A percentile compares a stretch with the other conserved stretches of the same genome.
Evolutionary conservation across 1,140 invertebrate genomes (phyloP).

Genomic region (Temnothorax longispinosus): DNA sequence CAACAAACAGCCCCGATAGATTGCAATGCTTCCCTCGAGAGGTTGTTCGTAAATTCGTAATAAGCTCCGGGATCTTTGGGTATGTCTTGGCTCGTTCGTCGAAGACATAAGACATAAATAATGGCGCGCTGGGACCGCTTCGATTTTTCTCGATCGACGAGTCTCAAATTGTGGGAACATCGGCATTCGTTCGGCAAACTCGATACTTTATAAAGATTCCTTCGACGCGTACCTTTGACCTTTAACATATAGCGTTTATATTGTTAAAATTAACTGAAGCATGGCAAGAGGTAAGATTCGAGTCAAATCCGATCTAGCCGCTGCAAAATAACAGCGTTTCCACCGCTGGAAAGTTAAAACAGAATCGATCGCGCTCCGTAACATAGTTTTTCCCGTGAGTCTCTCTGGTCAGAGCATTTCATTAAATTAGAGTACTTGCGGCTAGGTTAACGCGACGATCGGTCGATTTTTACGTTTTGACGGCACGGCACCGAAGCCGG

Average conservation of each 20-base stretch:
- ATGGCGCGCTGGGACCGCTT: conserved; percentile 32
- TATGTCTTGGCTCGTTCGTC: conserved; percentile 44
- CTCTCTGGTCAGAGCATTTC: conserved; percentile 8
- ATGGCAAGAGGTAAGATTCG: not conserved
- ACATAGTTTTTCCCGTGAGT: conserved; percentile 28
- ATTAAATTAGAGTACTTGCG: conserved; percentile 46
- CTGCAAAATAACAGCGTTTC: not conserved
- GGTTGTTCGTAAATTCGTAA: conserved; percentile 77
- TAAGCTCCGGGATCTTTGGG: conserved; percentile 64
- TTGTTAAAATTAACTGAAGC: not conserved
- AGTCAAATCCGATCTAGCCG: not conserved
- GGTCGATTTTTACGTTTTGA: conserved; percentile 42
- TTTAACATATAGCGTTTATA: not conserved
- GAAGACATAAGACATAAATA: conserved; percentile 64
- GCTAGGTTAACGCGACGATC: conserved; percentile 25
- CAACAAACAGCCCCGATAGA: conserved; percentile 83
- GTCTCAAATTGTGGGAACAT: conserved; percentile 33
- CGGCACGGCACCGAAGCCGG: not conserved
- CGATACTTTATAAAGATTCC: not conserved
- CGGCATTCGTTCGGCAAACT: not conserved
- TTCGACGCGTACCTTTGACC: too few species aligned
- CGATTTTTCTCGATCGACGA: conserved; percentile 11
- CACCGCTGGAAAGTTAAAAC: not conserved
- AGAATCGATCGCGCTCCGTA: not conserved
- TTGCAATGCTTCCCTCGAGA: conserved; percentile 79